A percentile compares a stretch with the other conserved stretches of the same genome.
Evolutionary conservation across 1,140 invertebrate species (phyloP).

Genomic region (Cecropterus lyciades): DNA sequence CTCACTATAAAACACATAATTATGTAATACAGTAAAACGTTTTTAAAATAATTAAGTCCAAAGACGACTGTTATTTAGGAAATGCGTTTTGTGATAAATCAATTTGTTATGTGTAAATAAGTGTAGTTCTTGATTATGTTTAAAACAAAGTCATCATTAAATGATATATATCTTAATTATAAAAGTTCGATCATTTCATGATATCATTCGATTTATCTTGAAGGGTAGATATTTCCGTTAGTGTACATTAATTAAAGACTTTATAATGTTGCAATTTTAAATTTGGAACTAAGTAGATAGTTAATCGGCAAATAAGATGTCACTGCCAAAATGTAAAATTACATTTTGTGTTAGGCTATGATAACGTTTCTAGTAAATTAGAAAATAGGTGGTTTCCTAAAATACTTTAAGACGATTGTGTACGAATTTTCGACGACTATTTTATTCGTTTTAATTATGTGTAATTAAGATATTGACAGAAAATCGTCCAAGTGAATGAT

Average conservation of each 20-base stretch:
- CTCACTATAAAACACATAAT: conserved; percentile 52
- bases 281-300: conserved; percentile 60
- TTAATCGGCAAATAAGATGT: conserved; percentile 70
- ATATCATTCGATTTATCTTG: conserved; percentile 12
- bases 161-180: conserved; percentile 47
- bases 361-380: conserved; percentile 34
- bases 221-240: conserved; percentile 39
- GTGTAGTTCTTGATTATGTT: conserved; percentile 53
- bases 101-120: conserved; percentile 73
- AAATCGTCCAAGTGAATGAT: conserved; percentile 50
- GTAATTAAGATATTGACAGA: conserved; percentile 47
- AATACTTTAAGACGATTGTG: conserved; percentile 61
- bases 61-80: conserved; percentile 77
- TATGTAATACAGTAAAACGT: conserved; percentile 51
- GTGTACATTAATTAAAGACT: conserved; percentile 39
- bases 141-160: conserved; percentile 55
- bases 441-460: conserved; percentile 69
- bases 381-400: conserved; percentile 44
- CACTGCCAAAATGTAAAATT: conserved; percentile 75
- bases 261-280: conserved; percentile 49
- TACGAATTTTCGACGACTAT: conserved; percentile 80
- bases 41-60: conserved; percentile 63
- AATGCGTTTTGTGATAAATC: conserved; percentile 73
- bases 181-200: conserved; percentile 19
- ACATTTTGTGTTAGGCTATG: conserved; percentile 35